Evolutionary conservation across 2,113 vertebrate genomes (phyloP).

Genomic region (Crotalus horridus): DNA sequence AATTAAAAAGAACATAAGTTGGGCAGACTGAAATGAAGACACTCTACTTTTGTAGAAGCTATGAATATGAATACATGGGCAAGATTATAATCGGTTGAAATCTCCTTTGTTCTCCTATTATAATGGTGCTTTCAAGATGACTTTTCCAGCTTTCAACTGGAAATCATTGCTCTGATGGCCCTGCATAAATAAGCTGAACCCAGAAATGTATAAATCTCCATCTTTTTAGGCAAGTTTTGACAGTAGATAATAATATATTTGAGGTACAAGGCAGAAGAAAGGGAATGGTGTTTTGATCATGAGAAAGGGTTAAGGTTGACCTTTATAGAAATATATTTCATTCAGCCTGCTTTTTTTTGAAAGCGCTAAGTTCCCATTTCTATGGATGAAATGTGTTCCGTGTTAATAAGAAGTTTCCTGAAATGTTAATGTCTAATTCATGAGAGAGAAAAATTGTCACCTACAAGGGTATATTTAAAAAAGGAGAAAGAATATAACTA

Average conservation of each 20-base stretch:
- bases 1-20: neutral
- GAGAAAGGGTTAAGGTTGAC: conserved; percentile 19
- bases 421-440: conserved; percentile 49
- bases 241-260: conserved; percentile 27
- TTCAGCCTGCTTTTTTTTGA: conserved; percentile 39
- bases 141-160: neutral
- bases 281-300: conserved; percentile 4
- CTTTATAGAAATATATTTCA: conserved; percentile 42
- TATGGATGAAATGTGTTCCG: conserved; percentile 39
- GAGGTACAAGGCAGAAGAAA: conserved; percentile 20
- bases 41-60: neutral
- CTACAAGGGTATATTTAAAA: conserved; percentile 40
- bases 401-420: conserved; percentile 41
- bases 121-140: neutral
- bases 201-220: neutral
- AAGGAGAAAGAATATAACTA: conserved; percentile 8
- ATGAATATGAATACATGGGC: neutral
- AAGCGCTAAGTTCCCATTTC: conserved; percentile 29
- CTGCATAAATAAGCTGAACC: neutral
- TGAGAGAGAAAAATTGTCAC: conserved; percentile 49
- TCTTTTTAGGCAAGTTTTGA: neutral
- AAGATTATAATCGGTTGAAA: neutral
- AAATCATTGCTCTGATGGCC: neutral
- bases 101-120: neutral
- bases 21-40: neutral